Base-by-base conservation (phyloP, 2,797 vertebrate species). In the Poecilia gillii region DNA sequence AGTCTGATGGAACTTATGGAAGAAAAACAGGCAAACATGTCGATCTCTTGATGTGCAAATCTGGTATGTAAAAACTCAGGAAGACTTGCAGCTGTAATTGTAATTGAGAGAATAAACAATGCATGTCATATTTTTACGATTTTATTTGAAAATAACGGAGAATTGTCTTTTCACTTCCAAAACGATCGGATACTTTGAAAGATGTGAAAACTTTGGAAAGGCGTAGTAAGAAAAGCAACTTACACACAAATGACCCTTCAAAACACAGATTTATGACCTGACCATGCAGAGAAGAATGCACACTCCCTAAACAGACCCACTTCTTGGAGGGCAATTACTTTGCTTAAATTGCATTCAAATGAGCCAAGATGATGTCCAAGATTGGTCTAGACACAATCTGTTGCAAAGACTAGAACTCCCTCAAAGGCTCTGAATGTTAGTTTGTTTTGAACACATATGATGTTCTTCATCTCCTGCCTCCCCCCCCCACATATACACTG, bases 231-330 rank as follows among this genome's bases (percentile, higher is more conserved):
- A 23, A 23, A 23, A 51, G 49, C 23, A 20, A 51, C 18, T 51
- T 6, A 51, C 23, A 72, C 33, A 73, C 46, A 83, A 85, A 82
- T 57, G 41, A 66, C 31, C 47, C 76, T 12, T 51, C 77, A 71
- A 84, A 85, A 78, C 62, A 72, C 59, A 83, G 78, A 81, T 36
- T 57, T 2, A 43, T 81, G 64, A 74, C 49, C 76, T 84, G 79
- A 85, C 77, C 36, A 6, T 70, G 9, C 31, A 79, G 2, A 13
- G 41, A 72, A 86, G 84, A 91, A 90, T 88, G 72, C 79, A 85
- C 89, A 93, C 94, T 94, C 92, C 93, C 93, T 91, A 93, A 94
- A 93, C 90, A 92, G 90, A 94, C 90, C 84, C 85, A 46, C 86
- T 84, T 88, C 84, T 85, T 82, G 90, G 88, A 88, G 71, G 57